Conservation (phyloP, 2,113 vertebrate species). For the Eudorcas thomsonii region DNA sequence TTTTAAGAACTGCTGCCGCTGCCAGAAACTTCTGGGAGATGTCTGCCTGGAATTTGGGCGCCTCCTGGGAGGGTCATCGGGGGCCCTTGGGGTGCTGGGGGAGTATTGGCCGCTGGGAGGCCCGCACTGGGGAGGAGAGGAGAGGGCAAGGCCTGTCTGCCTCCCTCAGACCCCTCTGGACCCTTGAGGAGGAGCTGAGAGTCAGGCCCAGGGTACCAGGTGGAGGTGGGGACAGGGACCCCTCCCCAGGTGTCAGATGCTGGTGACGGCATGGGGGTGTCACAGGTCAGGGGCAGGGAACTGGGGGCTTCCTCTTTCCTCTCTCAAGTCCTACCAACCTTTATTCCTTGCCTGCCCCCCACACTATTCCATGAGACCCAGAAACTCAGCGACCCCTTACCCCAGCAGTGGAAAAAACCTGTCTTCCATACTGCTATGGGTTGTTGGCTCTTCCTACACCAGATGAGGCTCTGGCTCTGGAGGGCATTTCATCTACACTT, state of each 20-base stretch:
- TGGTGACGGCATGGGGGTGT: no score
- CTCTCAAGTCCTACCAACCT: not conserved
- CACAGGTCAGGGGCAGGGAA: not conserved
- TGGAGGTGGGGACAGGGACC: not conserved
- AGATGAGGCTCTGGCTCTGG: not conserved
- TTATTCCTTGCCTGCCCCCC: not conserved
- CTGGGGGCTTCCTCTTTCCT: not conserved
- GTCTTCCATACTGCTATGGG: not conserved
- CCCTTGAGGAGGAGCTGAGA: not conserved
- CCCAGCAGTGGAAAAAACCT: not conserved
- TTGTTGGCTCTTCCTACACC: not conserved
- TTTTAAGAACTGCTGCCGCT: constrained; percentile 45
- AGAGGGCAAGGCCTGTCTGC: not conserved
- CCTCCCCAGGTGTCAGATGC: not conserved
- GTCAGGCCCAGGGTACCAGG: not conserved
- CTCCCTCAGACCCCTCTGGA: not conserved
- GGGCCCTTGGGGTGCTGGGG: not conserved
- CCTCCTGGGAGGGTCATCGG: constrained; percentile 8
- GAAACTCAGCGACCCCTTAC: not conserved
- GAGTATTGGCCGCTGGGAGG: not conserved
- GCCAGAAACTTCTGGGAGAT: constrained; percentile 48
- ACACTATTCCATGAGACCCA: not conserved
- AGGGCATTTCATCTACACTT: not conserved
- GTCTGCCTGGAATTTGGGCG: constrained; percentile 50
- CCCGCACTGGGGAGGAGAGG: not conserved